Percentiles rank a stretch among this genome's conserved stretches.
Evolutionary conservation across 2,888 invertebrate genomes (phyloP).

Genomic region (Nomada fabriciana): DNA sequence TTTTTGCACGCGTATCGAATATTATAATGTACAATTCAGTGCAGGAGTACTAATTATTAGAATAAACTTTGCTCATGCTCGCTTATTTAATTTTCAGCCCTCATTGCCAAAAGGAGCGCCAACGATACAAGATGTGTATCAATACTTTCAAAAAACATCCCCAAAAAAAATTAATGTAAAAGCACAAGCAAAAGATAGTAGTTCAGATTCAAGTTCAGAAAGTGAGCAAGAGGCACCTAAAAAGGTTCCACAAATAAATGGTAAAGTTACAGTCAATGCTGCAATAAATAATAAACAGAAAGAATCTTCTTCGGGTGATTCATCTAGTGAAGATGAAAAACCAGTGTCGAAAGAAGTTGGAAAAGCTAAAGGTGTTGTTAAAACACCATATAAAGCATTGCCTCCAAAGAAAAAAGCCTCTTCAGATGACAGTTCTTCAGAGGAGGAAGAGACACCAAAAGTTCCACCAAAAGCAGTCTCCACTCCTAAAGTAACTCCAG

Average conservation of each 20-base stretch:
- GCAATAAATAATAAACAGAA: constrained; percentile 60
- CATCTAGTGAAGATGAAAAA: constrained; percentile 76
- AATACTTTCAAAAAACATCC: constrained; percentile 86
- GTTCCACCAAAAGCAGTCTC: constrained; percentile 43
- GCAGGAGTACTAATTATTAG: too few relatives aligned
- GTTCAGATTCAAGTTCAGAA: constrained; percentile 82
- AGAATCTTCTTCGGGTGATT: constrained; percentile 75
- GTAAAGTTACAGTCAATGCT: constrained; percentile 65
- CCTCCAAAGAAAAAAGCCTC: constrained; percentile 77
- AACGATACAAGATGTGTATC: constrained; percentile 87
- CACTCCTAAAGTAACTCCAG: constrained; percentile 44
- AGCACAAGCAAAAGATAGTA: constrained; percentile 74
- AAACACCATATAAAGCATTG: constrained; percentile 50
- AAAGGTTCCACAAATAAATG: constrained; percentile 74
- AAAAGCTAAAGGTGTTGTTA: constrained; percentile 68
- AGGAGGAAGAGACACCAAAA: constrained; percentile 67
- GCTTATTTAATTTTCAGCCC: constrained; percentile 85
- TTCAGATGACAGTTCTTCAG: constrained; percentile 79
- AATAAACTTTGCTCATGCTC: neutral
- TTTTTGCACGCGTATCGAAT: neutral
- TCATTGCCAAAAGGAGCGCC: constrained; percentile 88
- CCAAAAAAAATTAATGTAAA: constrained; percentile 84
- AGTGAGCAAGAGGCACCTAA: constrained; percentile 76
- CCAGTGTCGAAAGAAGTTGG: constrained; percentile 58
- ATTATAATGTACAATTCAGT: neutral